A percentile compares a stretch with the other conserved stretches of the same genome.
Evolutionary conservation across 2,797 vertebrate genomes (phyloP).

Genomic region (Malurus splendens): DNA sequence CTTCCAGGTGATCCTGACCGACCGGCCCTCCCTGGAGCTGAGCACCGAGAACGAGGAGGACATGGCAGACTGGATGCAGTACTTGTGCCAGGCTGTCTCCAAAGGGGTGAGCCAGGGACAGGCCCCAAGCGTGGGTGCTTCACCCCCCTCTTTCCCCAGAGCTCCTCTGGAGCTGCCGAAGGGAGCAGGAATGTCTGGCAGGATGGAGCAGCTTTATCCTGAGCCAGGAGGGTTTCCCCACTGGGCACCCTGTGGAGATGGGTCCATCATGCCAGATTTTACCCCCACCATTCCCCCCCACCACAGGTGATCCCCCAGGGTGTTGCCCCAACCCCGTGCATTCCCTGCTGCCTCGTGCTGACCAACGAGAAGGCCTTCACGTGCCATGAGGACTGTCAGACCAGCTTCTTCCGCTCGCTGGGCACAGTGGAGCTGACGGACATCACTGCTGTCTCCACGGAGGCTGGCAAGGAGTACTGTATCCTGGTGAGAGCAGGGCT

Average conservation of each 20-base stretch:
- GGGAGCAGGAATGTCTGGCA: not conserved
- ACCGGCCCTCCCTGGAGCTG: slow-evolving; percentile 88
- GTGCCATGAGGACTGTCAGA: slow-evolving; percentile 97
- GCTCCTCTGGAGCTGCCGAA: rapidly evolving
- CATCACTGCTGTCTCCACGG: slow-evolving; percentile 72
- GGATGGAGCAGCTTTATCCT: not conserved
- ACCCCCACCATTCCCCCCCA: not conserved
- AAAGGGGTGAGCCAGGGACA: slow-evolving; percentile 82
- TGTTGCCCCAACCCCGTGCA: slow-evolving; percentile 81
- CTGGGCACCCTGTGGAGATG: not conserved
- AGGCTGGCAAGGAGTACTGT: slow-evolving; percentile 85
- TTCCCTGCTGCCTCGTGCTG: slow-evolving; percentile 94
- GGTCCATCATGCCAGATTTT: not conserved
- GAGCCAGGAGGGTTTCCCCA: not conserved
- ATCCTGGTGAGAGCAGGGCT: slow-evolving; percentile 79
- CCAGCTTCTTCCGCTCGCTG: slow-evolving; percentile 93
- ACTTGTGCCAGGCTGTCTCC: slow-evolving; percentile 94
- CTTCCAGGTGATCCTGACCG: slow-evolving; percentile 92
- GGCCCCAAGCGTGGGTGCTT: rapidly evolving
- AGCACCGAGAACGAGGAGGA: slow-evolving; percentile 87
- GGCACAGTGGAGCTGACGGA: slow-evolving; percentile 78
- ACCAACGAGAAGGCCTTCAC: slow-evolving; percentile 84
- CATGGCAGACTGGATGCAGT: slow-evolving; percentile 97
- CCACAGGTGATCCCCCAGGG: slow-evolving; percentile 89
- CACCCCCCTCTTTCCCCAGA: rapidly evolving